phyloP scores from a whole-genome alignment of 2,113 vertebrate genomes.

The Sinocyclocheilus grahami region DNA sequence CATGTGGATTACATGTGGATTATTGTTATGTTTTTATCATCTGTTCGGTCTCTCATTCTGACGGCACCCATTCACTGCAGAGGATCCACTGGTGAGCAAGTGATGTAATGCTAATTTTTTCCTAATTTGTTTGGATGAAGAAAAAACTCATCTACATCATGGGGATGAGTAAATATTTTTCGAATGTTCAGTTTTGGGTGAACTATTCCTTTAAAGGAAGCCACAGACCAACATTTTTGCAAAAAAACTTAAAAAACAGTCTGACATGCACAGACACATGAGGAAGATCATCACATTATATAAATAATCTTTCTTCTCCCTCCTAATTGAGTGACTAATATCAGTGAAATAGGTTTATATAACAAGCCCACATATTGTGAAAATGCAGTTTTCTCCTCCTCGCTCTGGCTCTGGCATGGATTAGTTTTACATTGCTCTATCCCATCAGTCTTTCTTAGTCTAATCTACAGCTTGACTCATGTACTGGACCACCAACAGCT shows the following conservation, averaged over 20 bases:
- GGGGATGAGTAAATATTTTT: neutral
- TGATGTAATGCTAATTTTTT: neutral
- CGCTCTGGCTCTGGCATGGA: neutral
- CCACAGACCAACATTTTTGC: neutral
- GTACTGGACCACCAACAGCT: slow-evolving; percentile 18
- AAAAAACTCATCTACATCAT: neutral
- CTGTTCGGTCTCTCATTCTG: neutral
- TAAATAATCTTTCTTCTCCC: slow-evolving; percentile 15
- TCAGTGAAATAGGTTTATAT: slow-evolving; percentile 42
- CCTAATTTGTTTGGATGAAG: neutral
- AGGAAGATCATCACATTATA: slow-evolving; percentile 22
- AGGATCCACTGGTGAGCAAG: neutral
- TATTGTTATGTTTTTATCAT: neutral
- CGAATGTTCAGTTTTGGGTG: neutral
- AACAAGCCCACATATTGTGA: slow-evolving; percentile 42
- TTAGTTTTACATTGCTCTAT: neutral
- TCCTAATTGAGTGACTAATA: slow-evolving; percentile 45
- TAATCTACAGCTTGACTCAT: slow-evolving; percentile 29
- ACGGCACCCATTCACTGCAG: neutral
- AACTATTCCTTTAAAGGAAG: neutral
- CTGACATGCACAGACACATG: neutral
- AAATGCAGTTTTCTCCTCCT: slow-evolving; percentile 21
- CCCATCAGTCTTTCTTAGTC: slow-evolving; percentile 14
- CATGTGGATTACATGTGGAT: neutral
- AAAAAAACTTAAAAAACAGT: neutral